Conservation (phyloP, 1,140 invertebrate species). For the Colletes latitarsis region DNA sequence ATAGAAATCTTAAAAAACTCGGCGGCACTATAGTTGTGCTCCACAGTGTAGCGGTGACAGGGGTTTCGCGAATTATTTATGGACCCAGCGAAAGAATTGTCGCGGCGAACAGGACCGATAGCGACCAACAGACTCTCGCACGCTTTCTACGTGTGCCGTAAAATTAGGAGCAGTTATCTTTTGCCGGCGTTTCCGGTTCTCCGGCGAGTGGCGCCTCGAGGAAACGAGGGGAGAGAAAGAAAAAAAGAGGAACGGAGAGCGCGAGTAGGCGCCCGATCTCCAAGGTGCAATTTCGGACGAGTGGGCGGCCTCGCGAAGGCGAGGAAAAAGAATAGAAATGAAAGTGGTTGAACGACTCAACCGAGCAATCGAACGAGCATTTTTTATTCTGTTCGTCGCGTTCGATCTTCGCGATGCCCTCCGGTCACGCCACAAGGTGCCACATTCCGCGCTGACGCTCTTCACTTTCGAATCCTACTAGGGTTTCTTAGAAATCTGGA, state of each 20-base stretch:
- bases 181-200: constrained; percentile 53
- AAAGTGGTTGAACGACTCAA: constrained; percentile 55
- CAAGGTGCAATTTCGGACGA: constrained; percentile 61
- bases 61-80: constrained; percentile 2
- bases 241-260: constrained; percentile 50
- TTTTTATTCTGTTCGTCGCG: constrained; percentile 47
- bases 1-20: too few relatives aligned
- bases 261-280: constrained; percentile 63
- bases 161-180: constrained; percentile 54
- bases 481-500: too few relatives aligned
- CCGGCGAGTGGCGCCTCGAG: constrained; percentile 49
- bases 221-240: constrained; percentile 43
- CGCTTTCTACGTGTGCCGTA: constrained; percentile 12
- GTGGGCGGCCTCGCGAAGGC: constrained; percentile 54
- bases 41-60: too few relatives aligned
- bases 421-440: constrained; percentile 50
- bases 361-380: constrained; percentile 46
- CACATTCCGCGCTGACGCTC: constrained; percentile 19
- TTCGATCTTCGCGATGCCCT: constrained; percentile 7
- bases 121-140: neutral
- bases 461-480: constrained; percentile 5
- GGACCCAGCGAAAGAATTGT: neutral
- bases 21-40: too few relatives aligned
- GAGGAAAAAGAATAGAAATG: constrained; percentile 32
- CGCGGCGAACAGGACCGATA: neutral